Evolutionary conservation across 2,797 vertebrate genomes (phyloP), one percentile per base, ranked within the genome.

Genomic region (Xerus rutilus): DNA sequence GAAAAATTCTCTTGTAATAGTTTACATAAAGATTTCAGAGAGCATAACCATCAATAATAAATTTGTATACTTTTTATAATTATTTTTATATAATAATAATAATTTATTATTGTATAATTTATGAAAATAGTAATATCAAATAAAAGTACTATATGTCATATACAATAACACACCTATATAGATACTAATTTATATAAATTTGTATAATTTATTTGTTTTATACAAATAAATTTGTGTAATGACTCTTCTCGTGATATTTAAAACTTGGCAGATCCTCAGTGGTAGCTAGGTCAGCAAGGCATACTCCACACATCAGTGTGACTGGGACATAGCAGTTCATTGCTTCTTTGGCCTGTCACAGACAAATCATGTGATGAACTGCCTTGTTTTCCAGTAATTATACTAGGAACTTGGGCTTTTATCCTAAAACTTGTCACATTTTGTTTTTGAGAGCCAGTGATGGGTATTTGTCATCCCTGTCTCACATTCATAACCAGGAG

Each of bases 391-490:
- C 52, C 89, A 97, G 87, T 97, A 97, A 98, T 98, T 98, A 97
- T 85, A 64, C 78, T 78, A 90, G 84, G 69, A 84, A 86, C 77
- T 92, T 96, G 72, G 72, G 69, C 92, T 98, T 97, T 98, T 98
- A 85, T 95, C 73, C 84, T 94, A 96, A 95, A 95, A 91, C 47
- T 96, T 97, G 92, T 98, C 97, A 98, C 77, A 65, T 94, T 89
- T 59, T 94, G 72, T 97, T 97, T 97, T 78, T 0, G 59, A 32
- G 72, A 89, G 79, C 47, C 89, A 11, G 0, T 94, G 96, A 97
- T 97, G 86, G 72, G 86, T 96, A 81, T 92, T 92, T 98, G 97
- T 98, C 98, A 98, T 69, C 86, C 77, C 7, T 69, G 57, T 90
- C 95, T 96, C 76, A 92, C 85, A 73, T 72, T 90, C 81, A 79